These are phyloP conservation scores for Ceraclea dissimilis DNA, from an alignment of 2,888 invertebrate species.

Conservation along the genomic window DNA sequence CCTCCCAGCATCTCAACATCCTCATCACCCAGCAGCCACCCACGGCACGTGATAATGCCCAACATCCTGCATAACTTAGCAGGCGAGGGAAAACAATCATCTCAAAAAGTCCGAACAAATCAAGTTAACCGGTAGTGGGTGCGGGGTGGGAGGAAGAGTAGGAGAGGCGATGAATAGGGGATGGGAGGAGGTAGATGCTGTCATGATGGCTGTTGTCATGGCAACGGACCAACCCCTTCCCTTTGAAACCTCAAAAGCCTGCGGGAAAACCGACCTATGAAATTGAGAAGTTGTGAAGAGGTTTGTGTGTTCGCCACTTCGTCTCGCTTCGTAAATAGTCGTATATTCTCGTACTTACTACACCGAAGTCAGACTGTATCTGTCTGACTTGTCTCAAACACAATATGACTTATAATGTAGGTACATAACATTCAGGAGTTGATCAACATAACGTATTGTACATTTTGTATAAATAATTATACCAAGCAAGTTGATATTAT, in stretches of 20 bases:
- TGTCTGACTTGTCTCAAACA: neutral
- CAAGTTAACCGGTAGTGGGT: slow-evolving; percentile 17
- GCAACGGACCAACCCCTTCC: slow-evolving; percentile 19
- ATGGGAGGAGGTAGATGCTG: slow-evolving; percentile 14
- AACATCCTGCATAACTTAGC: slow-evolving; percentile 19
- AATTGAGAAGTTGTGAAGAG: slow-evolving; percentile 24
- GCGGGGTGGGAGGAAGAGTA: slow-evolving; percentile 5
- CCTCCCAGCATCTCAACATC: neutral
- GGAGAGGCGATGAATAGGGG: slow-evolving; percentile 9
- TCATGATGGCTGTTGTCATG: slow-evolving; percentile 25
- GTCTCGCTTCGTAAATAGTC: slow-evolving; percentile 31
- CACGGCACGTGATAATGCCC: slow-evolving; percentile 24
- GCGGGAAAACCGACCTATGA: slow-evolving; percentile 19
- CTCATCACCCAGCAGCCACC: slow-evolving; percentile 1
- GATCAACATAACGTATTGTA: no score
- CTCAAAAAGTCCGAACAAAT: slow-evolving; percentile 24
- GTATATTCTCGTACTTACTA: slow-evolving; percentile 6
- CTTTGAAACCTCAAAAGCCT: slow-evolving; percentile 17
- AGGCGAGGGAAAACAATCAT: slow-evolving; percentile 23
- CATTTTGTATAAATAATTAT: no score
- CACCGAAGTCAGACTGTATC: neutral
- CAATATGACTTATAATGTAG: neutral
- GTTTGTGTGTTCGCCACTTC: slow-evolving; percentile 29
- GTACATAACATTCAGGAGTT: no score
- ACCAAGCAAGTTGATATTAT: no score